Base-by-base conservation (phyloP, 2,888 invertebrate genomes). In the Apantesis nais region DNA sequence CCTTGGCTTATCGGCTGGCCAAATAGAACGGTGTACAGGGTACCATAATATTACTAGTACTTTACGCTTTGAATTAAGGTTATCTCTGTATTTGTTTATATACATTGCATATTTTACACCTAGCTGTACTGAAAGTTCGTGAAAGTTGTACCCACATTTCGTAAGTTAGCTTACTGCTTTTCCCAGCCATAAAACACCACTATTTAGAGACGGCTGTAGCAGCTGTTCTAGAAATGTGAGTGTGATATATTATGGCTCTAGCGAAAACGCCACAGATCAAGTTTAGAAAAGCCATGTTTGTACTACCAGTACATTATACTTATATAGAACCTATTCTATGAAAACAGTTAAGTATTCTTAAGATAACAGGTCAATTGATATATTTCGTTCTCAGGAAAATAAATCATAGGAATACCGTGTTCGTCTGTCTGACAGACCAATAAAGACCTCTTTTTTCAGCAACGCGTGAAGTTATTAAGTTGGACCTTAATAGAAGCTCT, bases 61-160 rank as follows among this genome's bases (percentile, higher is more conserved):
- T 58, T 58, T 25, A n/a, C 8, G 29, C 5, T 29, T 0, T 1
- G 7, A 58, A 58, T 29, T 29, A 29, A 58, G 16, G 16, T 29
- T 58, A 29, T 58, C 29, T 58, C 5, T n/a, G n/a, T n/a, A n/a
- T n/a, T n/a, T n/a, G n/a, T n/a, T n/a, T 65, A 44, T 52, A 65
- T 48, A 65, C 34, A 34, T 34, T 37, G 19, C 9, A 65, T 16
- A 63, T 66, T 74, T 70, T 67, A 74, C 74, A 63, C 22, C 4
- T 16, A 69, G 62, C 70, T 62, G 78, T 76, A 65, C 85, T 89
- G 87, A 88, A 88, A 88, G 85, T 74, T 64, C 69, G 87, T 74
- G 89, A 89, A 89, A 89, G 89, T 83, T 39, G 58, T 65, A 48
- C 62, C 73, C 69, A 71, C 74, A 74, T 25, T 52, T 55, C 60